A percentile compares a stretch with the other conserved stretches of the same genome.
Conservation (phyloP, 2,797 vertebrate genomes). For the Odontamblyopus lacepedii region DNA sequence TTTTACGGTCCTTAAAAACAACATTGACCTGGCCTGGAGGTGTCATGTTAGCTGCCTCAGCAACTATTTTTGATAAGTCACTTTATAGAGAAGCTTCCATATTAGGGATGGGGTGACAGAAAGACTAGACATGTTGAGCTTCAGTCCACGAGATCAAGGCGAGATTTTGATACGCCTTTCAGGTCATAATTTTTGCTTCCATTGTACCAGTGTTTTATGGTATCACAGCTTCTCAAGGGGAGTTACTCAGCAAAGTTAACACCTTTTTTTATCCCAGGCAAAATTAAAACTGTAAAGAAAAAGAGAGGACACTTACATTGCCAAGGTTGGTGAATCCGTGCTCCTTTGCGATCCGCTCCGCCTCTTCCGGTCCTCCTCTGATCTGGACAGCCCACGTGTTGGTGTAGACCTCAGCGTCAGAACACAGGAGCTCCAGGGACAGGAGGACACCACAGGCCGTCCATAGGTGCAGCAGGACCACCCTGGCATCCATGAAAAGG, state of each 20-base stretch:
- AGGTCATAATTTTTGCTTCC: too few relatives aligned
- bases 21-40: constrained; percentile 23
- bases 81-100: constrained; percentile 4
- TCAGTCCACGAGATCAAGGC: too few relatives aligned
- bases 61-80: constrained; percentile 36
- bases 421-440: constrained; percentile 62
- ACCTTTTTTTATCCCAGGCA: too few relatives aligned
- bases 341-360: constrained; percentile 84
- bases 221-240: too few relatives aligned
- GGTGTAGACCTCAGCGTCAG: constrained; percentile 83
- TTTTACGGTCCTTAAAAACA: too few relatives aligned
- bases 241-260: too few relatives aligned
- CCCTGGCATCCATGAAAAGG: constrained; percentile 91
- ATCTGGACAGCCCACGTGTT: constrained; percentile 95
- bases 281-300: too few relatives aligned
- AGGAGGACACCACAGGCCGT: constrained; percentile 78
- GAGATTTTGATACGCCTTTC: too few relatives aligned
- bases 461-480: constrained; percentile 83
- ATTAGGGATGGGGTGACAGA: too few relatives aligned
- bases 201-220: too few relatives aligned
- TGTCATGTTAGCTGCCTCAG: constrained; percentile 35
- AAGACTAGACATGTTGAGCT: too few relatives aligned
- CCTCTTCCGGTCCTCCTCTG: constrained; percentile 81
- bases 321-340: constrained; percentile 93
- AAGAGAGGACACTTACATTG: constrained; percentile 76